phyloP scores from a whole-genome alignment of 2,113 vertebrate genomes.

The Sakesphorus luctuosus region DNA sequence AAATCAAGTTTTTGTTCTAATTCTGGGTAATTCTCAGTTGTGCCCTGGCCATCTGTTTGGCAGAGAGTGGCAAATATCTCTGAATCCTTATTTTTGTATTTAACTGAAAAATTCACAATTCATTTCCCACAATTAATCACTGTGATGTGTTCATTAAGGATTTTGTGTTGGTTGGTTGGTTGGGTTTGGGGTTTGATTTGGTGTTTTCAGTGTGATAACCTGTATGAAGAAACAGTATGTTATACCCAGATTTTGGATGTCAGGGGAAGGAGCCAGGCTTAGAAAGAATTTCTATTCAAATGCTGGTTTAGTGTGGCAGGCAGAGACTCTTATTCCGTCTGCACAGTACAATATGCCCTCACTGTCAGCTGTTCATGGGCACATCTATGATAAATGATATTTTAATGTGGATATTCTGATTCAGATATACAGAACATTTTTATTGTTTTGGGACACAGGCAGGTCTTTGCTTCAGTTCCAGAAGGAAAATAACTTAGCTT shows the following conservation, averaged over 20 bases:
- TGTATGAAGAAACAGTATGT: background rate
- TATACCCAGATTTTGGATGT: conserved; percentile 17
- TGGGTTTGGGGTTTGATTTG: background rate
- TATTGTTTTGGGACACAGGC: background rate
- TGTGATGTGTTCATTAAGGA: background rate
- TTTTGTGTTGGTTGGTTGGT: background rate
- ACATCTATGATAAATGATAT: background rate
- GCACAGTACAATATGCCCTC: background rate
- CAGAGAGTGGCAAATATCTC: background rate
- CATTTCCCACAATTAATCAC: background rate
- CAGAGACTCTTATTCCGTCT: background rate
- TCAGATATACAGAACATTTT: background rate
- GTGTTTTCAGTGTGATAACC: background rate
- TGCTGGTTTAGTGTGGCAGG: background rate
- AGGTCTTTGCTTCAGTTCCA: background rate
- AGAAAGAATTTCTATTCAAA: conserved; percentile 38
- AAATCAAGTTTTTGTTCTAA: conserved; percentile 36
- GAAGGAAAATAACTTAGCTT: background rate
- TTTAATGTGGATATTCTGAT: background rate
- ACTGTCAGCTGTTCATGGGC: background rate
- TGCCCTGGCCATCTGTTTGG: background rate
- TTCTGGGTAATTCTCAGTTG: background rate
- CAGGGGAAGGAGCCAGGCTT: conserved; percentile 6
- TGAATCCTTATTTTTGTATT: background rate
- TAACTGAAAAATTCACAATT: background rate